Base-by-base conservation (phyloP, 2,888 invertebrate genomes). In the Alentia gelatinosa region DNA sequence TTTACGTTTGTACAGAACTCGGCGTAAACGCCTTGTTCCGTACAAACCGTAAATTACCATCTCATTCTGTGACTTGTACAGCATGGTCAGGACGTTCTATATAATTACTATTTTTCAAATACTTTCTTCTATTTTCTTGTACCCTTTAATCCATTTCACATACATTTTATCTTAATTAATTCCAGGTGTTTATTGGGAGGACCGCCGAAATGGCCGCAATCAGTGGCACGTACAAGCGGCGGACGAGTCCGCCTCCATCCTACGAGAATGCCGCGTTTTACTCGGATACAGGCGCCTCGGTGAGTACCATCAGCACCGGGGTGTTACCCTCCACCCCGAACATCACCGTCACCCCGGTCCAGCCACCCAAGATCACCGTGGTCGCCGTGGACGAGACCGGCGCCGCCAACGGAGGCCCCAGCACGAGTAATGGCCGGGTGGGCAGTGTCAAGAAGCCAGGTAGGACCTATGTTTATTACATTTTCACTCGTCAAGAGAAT, bases 281-380 rank as follows among this genome's bases (percentile, higher is more conserved):
- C 15, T 9, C 12, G 30, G 86, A 42, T 23, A 12, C 86, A 19
- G 23, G 40, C 42, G 40, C 40, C 23, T 40, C 84, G n/a, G 84
- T 84, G n/a, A 84, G 84, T 26, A 84, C 84, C 40, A 86, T 86
- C 86, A 86, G 86, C 30, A 47, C 86, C 1, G 86, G 86, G 1
- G 7, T 26, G 86, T 23, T 86, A 30, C 3, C 37, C 37, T 4
- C 39, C 26, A 23, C 83, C 9, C 83, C 83, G 3, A 39, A 39
- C 15, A 83, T 83, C 33, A 83, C 83, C 19, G 83, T 42, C 4
- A 83, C 83, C 83, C 83, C 83, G 42, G 83, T 83, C 9, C 33
- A 33, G 56, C 26, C 35, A 23, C 83, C 83, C 23, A 83, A 83
- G 40, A 83, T 83, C 83, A 83, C 83, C n/a, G 83, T 83, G 26